Base-by-base conservation (phyloP, 1,140 invertebrate species). In the Epicauta chinensis region DNA sequence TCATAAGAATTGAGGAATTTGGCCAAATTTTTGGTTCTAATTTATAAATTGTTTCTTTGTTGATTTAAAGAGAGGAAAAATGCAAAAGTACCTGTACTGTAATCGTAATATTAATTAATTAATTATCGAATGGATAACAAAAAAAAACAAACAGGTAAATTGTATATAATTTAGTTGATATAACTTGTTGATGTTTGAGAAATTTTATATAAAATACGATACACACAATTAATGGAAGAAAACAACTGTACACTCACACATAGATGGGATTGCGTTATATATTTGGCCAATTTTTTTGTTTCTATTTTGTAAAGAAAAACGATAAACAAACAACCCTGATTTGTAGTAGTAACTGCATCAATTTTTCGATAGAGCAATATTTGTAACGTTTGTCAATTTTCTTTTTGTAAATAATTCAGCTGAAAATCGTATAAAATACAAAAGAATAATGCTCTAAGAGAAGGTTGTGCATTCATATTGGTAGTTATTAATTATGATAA, bases 391-490 rank as follows among this genome's bases (percentile, higher is more conserved):
- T 58, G 61, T 64, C 55, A 60, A 57, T 55, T 60, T 58, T 56
- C 38, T 47, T 62, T 64, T 23, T 57, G 50, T 48, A 51, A 31
- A 55, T 59, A 52, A n/a, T 23, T 5, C 23, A 23, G 7, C 4
- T 5, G 4, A 23, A 23, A 23, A 23, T 23, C 7, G 7, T 23
- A 23, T 7, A 23, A 23, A 23, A 61, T 47, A 36, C 4, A 23
- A 23, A 23, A 23, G 7, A 23, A 48, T 56, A 43, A 63, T 65
- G 63, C 63, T 65, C 63, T 63, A 65, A 55, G 23, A 56, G 54
- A 65, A 56, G 63, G 63, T 65, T 65, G 63, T 65, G 63, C 63
- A 57, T 59, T 58, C 49, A 59, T 53, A 58, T 56, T 42, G n/a
- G 47, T 63, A 56, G 45, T 30, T 39, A 49, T 55, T 51, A 51